Conservation (phyloP, 64 coral and sea anemone species). For the Exaiptasia diaphana region DNA sequence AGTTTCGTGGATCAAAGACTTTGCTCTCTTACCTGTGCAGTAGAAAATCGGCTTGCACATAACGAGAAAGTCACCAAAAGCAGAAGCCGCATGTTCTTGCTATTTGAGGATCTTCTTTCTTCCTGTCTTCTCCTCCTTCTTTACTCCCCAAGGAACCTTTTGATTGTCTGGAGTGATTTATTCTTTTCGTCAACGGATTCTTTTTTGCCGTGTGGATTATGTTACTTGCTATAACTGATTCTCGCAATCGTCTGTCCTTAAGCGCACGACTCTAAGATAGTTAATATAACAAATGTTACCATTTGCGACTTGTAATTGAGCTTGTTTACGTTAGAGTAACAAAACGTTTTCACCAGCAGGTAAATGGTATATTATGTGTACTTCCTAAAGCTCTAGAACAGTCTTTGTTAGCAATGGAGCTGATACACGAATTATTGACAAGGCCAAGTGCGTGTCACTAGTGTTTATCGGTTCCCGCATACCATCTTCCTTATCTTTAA, state of each 20-base stretch:
- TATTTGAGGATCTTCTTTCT: neutral
- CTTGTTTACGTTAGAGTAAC: slow-evolving; percentile 14
- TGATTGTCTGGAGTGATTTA: neutral
- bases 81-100: too few species aligned
- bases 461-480: slow-evolving; percentile 3
- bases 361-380: too few species aligned
- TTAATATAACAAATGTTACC: neutral
- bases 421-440: too few species aligned
- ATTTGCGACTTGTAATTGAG: neutral
- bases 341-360: too few species aligned
- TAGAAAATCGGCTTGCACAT: too few species aligned
- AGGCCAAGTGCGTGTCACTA: slow-evolving; percentile 16
- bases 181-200: slow-evolving; percentile 13
- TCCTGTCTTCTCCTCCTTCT: neutral
- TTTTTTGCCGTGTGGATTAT: neutral
- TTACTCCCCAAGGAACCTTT: slow-evolving; percentile 9
- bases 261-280: neutral
- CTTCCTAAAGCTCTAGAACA: too few species aligned
- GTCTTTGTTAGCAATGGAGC: too few species aligned
- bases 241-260: neutral
- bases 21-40: too few species aligned
- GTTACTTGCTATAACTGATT: slow-evolving; percentile 1
- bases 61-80: too few species aligned
- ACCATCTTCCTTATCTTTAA: slow-evolving; percentile 29
- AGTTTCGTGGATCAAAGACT: too few species aligned